Percentiles rank a stretch among this genome's conserved stretches.
phyloP scores from a whole-genome alignment of 1,140 invertebrate genomes.

The Aphaenogaster floridana region DNA sequence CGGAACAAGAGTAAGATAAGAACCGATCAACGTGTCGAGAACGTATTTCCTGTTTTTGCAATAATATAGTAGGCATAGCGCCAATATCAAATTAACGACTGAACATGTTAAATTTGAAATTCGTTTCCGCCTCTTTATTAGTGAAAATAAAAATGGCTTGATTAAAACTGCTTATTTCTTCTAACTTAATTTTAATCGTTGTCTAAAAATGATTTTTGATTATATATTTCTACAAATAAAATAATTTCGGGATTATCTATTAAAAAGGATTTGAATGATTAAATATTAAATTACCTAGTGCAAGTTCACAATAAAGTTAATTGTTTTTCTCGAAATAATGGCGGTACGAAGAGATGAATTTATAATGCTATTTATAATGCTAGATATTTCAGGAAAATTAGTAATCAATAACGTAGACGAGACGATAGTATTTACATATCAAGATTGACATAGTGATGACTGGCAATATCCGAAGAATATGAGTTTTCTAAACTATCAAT shows the following conservation, averaged over 20 bases:
- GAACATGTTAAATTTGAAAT: constrained; percentile 1
- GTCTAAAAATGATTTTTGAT: background rate
- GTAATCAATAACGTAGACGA: background rate
- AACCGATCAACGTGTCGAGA: constrained; percentile 31
- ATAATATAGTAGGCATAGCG: background rate
- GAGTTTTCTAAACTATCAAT: background rate
- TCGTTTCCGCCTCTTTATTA: background rate
- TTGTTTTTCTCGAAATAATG: background rate
- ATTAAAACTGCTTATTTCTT: background rate
- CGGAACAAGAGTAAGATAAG: constrained; percentile 48
- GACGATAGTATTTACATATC: constrained; percentile 22
- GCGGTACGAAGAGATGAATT: background rate
- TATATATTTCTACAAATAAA: background rate
- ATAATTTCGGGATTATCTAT: background rate
- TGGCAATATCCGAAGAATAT: background rate
- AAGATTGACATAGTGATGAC: background rate
- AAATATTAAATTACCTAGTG: constrained; percentile 1
- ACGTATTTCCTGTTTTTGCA: constrained; percentile 54
- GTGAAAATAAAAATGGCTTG: background rate
- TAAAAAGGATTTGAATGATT: background rate
- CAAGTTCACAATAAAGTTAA: background rate
- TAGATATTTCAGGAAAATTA: constrained; percentile 4
- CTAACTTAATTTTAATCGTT: background rate
- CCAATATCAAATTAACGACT: background rate
- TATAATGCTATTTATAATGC: background rate